Evolutionary conservation across 1,140 invertebrate species (phyloP), one percentile per base, ranked within the genome.

Genomic region (Zaprionus inermis): DNA sequence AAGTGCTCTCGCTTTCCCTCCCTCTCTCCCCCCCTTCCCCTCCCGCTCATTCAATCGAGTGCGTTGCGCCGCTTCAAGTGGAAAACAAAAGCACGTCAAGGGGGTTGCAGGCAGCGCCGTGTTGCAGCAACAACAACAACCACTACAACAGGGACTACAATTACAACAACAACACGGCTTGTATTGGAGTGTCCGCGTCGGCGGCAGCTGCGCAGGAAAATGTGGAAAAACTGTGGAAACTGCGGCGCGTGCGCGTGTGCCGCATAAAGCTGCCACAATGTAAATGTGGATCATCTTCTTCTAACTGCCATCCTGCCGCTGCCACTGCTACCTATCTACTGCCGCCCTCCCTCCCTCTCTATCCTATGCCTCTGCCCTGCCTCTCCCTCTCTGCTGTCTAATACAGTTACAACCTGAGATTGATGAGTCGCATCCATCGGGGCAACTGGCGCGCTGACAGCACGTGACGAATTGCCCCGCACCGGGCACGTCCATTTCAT

Each of bases 331-430:
- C 24, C 34, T 24, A 2, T 14, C 18, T 24, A n/a, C n/a, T n/a
- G n/a, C n/a, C 18, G 44, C 44, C 32, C 12, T 30, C 20, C 11
- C 14, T 36, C 36, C n/a, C n/a, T 38, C 14, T 38, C 14, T 38
- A 38, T 5, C 36, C n/a, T 14, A 14, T 38, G 16, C 41, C 9
- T 12, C 38, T 41, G 14, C 14, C 41, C 2, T 5, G 6, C 41
- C 16, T 16, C 44, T 20, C 18, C 44, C 18, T 4, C 20, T 18
- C 11, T 3, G 10, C 44, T 22, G 22, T 41, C 65, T 67, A 85
- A 86, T 79, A 72, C 82, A 85, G 83, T 86, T 86, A 79, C 83
- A 85, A 82, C 79, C 76, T 82, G 76, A 79, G 83, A 86, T 88
- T 83, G 83, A 88, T 83, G 72, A 68, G 51, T 4, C 54, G 38